Evolutionary conservation across 2,797 vertebrate species (phyloP), one percentile per base, ranked within the genome.

Genomic region (Malurus splendens): DNA sequence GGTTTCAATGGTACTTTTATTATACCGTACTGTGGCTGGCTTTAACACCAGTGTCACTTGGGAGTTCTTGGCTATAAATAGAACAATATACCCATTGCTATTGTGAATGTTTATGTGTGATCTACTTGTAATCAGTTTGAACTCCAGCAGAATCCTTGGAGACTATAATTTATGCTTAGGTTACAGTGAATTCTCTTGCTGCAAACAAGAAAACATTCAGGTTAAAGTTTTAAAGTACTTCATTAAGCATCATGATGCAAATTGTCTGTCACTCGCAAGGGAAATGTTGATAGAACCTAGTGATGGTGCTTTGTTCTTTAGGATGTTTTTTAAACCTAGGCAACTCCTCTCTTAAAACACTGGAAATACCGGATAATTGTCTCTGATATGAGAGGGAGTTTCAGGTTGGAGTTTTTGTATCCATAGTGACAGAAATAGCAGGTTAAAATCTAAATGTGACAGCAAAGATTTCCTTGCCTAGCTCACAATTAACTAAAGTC

Each of bases 1-100:
- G 96, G 96, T 97, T 96, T 95, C 65, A 96, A 96, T 93, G 98
- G 98, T 98, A 98, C 98, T 97, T 95, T 97, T 87, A 95, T 92
- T 97, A 97, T 84, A 95, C 96, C 95, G 95, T 96, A 95, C 97
- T 98, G 97, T 94, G 96, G 97, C 98, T 97, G 97, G 96, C 97
- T 97, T 85, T 56, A 48, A 87, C 86, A 82, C 90, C 90, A 59
- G 44, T 92, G 95, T 94, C 73, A 88, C 83, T 95, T 91, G 65
- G 87, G 74, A 87, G 94, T 90, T 89, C 65, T 93, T 95, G 95
- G 94, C 90, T 95, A 94, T 94, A 93, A 94, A 93, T 91, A 94
- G 93, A 95, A 93, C 47, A 84, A 85, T 95, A 89, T 93, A 94
- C 80, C 72, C 45, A n/a, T 95, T 85, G 41, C 91, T 92, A 4